Conservation (phyloP, 2,113 vertebrate species). For the Oenanthe oenanthe region DNA sequence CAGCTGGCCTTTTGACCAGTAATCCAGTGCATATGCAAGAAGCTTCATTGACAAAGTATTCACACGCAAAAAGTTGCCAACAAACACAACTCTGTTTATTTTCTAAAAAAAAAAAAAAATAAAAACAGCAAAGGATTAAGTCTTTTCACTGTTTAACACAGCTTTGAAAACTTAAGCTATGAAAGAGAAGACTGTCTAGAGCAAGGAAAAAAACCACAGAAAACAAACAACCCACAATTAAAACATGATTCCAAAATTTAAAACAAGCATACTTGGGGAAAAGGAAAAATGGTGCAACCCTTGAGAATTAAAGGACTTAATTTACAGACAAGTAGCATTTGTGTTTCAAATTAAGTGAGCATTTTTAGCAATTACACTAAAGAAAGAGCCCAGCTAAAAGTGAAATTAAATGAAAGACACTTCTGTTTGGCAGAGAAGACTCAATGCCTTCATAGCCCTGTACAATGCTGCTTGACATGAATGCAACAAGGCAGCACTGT, state of each 20-base stretch:
- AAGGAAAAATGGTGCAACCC: not conserved
- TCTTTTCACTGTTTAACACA: not conserved
- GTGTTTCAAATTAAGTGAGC: not conserved
- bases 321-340: not conserved
- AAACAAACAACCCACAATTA: not conserved
- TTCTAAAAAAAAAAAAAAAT: slow-evolving; percentile 72
- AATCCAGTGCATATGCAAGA: slow-evolving; percentile 87
- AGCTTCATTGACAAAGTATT: slow-evolving; percentile 99
- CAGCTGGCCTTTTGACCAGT: slow-evolving; percentile 86
- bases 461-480: slow-evolving; percentile 96
- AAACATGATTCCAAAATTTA: not conserved
- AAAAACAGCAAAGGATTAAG: slow-evolving; percentile 2
- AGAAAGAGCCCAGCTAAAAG: not conserved
- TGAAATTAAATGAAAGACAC: not conserved
- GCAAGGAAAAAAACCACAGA: not conserved
- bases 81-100: slow-evolving; percentile 90
- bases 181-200: not conserved
- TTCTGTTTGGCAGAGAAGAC: slow-evolving; percentile 52
- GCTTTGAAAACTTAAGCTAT: not conserved
- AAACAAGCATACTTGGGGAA: not conserved
- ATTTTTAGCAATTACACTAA: not conserved
- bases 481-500: slow-evolving; percentile 99
- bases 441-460: slow-evolving; percentile 90
- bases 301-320: not conserved
- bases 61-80: slow-evolving; percentile 96